phyloP scores from a whole-genome alignment of 2,888 invertebrate species.

The Eulithis prunata region DNA sequence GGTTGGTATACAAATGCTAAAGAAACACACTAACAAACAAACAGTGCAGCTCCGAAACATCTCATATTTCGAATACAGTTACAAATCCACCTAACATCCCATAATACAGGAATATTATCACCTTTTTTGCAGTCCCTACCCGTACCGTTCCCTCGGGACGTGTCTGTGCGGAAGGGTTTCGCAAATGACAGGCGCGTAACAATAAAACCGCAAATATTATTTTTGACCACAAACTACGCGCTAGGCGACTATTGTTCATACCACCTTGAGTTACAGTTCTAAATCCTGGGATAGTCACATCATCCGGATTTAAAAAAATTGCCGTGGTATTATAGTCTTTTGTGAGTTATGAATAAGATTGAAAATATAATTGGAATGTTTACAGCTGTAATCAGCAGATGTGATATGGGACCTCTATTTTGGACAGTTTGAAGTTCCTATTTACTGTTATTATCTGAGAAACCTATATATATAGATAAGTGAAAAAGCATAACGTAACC shows the following conservation, averaged over 20 bases:
- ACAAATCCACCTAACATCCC: slow-evolving; percentile 41
- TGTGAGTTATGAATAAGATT: background rate
- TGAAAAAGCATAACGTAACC: background rate
- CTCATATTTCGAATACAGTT: slow-evolving; percentile 45
- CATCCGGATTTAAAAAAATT: background rate
- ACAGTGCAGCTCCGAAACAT: slow-evolving; percentile 22
- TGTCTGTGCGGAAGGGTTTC: slow-evolving; percentile 73
- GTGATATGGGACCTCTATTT: slow-evolving; percentile 12
- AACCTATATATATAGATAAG: background rate
- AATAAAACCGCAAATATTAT: slow-evolving; percentile 50
- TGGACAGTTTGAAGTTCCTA: slow-evolving; percentile 23
- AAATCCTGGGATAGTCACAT: background rate
- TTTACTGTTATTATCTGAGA: slow-evolving; percentile 7
- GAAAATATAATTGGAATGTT: background rate
- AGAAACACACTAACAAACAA: slow-evolving; percentile 15
- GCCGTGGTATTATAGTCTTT: slow-evolving; percentile 12
- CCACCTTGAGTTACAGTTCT: slow-evolving; percentile 11
- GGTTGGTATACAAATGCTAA: slow-evolving; percentile 4
- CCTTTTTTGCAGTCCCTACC: slow-evolving; percentile 56
- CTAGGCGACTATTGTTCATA: slow-evolving; percentile 12
- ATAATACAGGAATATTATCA: slow-evolving; percentile 40
- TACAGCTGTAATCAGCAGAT: slow-evolving; percentile 33
- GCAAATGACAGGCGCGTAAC: slow-evolving; percentile 70
- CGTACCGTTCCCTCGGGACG: slow-evolving; percentile 52
- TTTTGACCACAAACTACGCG: slow-evolving; percentile 42